These are phyloP conservation scores for Torymus aiolomorphi DNA, from an alignment of 2,888 invertebrate species.

Conservation along the genomic window DNA sequence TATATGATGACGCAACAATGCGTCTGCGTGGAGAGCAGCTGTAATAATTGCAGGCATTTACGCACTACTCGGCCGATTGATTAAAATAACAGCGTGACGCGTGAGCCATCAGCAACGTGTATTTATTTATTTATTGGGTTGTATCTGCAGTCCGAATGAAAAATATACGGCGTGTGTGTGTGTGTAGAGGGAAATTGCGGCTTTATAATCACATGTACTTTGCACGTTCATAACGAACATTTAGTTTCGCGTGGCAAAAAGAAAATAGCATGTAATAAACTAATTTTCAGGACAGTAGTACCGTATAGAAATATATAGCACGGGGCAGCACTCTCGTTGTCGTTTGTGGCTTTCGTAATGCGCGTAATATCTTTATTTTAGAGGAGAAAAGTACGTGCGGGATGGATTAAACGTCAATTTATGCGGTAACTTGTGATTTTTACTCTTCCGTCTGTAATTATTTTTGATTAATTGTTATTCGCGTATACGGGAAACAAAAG, in stretches of 20 bases:
- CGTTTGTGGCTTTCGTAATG: slow-evolving; percentile 63
- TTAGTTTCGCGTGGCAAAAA: slow-evolving; percentile 52
- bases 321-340: slow-evolving; percentile 60
- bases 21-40: neutral
- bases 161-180: neutral
- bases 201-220: slow-evolving; percentile 33
- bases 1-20: slow-evolving; percentile 6
- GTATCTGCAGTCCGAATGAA: slow-evolving; percentile 26
- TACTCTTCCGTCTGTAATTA: slow-evolving; percentile 6
- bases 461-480: slow-evolving; percentile 3
- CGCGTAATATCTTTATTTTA: slow-evolving; percentile 52
- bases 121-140: slow-evolving; percentile 42
- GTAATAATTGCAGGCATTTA: slow-evolving; percentile 17
- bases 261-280: slow-evolving; percentile 64
- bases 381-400: slow-evolving; percentile 8
- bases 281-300: slow-evolving; percentile 64
- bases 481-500: too few relatives aligned
- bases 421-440: neutral
- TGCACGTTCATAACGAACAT: slow-evolving; percentile 42
- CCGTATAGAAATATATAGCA: slow-evolving; percentile 55
- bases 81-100: slow-evolving; percentile 35
- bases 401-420: slow-evolving; percentile 30
- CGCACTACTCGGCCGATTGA: slow-evolving; percentile 29
- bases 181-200: slow-evolving; percentile 20
- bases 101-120: slow-evolving; percentile 22